Evolutionary conservation across 2,888 invertebrate genomes (phyloP), one percentile per base, ranked within the genome.

Genomic region (Andrena camellia): DNA sequence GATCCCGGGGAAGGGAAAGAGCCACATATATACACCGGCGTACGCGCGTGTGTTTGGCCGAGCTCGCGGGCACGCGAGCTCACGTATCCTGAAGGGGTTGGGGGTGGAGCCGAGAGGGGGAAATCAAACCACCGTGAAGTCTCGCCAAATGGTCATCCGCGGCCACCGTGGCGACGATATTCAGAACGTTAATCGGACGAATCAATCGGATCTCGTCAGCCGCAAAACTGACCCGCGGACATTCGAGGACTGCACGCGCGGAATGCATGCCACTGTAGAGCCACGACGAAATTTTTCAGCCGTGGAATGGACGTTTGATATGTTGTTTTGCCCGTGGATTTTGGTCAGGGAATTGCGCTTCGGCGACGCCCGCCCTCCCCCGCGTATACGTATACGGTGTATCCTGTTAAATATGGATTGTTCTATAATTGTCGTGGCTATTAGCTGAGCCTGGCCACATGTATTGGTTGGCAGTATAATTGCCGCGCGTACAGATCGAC

Each of bases 171-270:
- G 84, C 86, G 88, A 88, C 82, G 82, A 82, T 91, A 90, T 89
- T 88, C 91, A 81, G 82, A 89, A 89, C 89, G 88, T 89, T 89
- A 91, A 91, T 91, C 91, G 90, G 78, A 86, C 86, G 88, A 89
- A 91, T 91, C 91, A 90, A 91, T 91, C 89, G 85, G 83, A 78
- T 71, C 78, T 81, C 84, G 57, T 60, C 52, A 73, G 78, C 72
- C 75, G 67, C 84, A 71, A 84, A 86, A 84, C 81, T 73, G 78
- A 78, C 42, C 73, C 73, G 60, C 66, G 75, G 78, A 83, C 64
- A 69, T 83, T 83, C 83, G 81, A 74, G 81, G 75, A 74, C 64
- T 81, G 81, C 69, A 70, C 75, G 63, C 64, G 81, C 42, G 81
- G 81, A 82, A 82, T 81, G 81, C 57, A 52, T 50, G 67, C 70